These are phyloP conservation scores for Dryobotodes eremita DNA, from an alignment of 2,888 invertebrate genomes.

Conservation along the genomic window DNA sequence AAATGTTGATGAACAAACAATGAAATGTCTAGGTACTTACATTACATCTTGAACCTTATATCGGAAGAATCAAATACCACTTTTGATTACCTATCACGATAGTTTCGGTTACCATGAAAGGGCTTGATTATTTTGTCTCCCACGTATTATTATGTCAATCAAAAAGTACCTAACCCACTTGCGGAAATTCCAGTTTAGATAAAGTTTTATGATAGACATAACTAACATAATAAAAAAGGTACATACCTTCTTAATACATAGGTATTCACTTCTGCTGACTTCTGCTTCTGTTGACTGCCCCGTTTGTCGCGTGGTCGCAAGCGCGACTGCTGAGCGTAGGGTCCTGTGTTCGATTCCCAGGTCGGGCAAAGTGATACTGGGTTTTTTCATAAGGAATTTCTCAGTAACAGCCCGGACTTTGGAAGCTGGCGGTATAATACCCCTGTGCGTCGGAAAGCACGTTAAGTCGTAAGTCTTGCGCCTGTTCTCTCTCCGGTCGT, in stretches of 20 bases:
- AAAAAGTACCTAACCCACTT: slow-evolving; percentile 17
- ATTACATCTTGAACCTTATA: slow-evolving; percentile 3
- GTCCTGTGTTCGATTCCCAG: no score
- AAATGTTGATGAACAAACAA: slow-evolving; percentile 4
- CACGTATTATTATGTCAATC: slow-evolving; percentile 42
- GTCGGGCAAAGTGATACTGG: no score
- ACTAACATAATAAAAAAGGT: slow-evolving; percentile 2
- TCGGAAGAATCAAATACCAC: accelerated
- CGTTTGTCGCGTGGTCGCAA: no score
- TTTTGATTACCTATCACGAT: slow-evolving; percentile 3
- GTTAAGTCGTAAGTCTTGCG: no score
- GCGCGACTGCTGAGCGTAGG: no score
- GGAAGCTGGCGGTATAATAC: no score
- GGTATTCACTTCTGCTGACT: no score
- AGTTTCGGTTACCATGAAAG: slow-evolving; percentile 41
- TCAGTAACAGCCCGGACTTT: no score
- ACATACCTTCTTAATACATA: neutral
- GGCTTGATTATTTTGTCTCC: slow-evolving; percentile 9
- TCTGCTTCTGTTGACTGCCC: no score
- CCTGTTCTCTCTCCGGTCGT: no score
- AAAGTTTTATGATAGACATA: slow-evolving; percentile 28
- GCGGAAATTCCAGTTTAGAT: slow-evolving; percentile 37
- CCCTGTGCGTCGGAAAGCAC: no score
- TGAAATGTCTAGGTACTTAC: neutral
- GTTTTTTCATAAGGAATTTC: no score